Percentiles rank a stretch among this genome's conserved stretches.
Conservation (phyloP, 2,888 invertebrate genomes). For the Brachypterus glaber region DNA sequence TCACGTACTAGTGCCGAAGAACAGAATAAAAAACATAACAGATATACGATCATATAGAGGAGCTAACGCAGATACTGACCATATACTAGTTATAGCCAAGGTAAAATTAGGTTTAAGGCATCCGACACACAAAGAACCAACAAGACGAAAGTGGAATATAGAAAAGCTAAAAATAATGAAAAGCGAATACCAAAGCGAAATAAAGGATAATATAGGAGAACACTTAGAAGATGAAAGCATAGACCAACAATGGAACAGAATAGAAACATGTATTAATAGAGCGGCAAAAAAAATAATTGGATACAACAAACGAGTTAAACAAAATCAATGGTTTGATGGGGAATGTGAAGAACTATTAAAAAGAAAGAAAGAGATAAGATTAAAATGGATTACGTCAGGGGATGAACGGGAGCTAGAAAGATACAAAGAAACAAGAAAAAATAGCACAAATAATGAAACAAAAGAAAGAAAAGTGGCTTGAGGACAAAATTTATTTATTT, state of each 20-base stretch:
- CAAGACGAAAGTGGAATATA: neutral
- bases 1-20: too few relatives aligned
- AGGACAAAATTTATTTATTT: too few relatives aligned
- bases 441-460: too few relatives aligned
- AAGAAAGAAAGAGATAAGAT: neutral
- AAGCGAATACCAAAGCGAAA: neutral
- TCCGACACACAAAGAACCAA: neutral
- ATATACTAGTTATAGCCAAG: neutral
- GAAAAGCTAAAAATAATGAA: neutral
- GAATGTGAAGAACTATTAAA: neutral
- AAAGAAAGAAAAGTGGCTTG: too few relatives aligned
- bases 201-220: neutral
- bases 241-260: neutral
- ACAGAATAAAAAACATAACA: too few relatives aligned
- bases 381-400: too few relatives aligned
- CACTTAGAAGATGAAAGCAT: neutral
- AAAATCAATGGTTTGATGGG: neutral
- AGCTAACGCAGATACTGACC: neutral
- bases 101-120: too few relatives aligned
- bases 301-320: neutral
- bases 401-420: too few relatives aligned
- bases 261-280: neutral
- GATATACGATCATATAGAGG: too few relatives aligned
- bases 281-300: neutral
- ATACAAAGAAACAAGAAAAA: too few relatives aligned